phyloP scores from a whole-genome alignment of 2,113 vertebrate genomes.

The Chaetodon auriga region DNA sequence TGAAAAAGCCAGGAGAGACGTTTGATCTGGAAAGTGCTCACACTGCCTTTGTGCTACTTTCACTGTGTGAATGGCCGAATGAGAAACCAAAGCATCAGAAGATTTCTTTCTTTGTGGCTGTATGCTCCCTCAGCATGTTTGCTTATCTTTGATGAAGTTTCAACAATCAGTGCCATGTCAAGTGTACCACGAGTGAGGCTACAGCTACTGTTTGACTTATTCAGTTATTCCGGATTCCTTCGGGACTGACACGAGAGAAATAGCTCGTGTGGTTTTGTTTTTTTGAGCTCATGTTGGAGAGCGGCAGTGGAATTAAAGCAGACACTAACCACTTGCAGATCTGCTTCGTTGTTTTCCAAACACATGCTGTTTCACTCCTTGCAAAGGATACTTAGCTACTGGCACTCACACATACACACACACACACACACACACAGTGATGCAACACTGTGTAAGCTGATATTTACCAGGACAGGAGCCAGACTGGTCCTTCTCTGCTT shows the following conservation, averaged over 20 bases:
- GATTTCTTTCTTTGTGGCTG: background rate
- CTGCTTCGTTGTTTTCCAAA: slow-evolving; percentile 47
- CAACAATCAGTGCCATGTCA: slow-evolving; percentile 13
- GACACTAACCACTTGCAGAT: slow-evolving; percentile 66
- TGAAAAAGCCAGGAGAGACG: slow-evolving; percentile 58
- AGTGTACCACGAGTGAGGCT: background rate
- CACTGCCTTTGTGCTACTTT: slow-evolving; percentile 22
- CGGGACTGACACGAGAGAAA: slow-evolving; percentile 17
- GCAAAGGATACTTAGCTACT: slow-evolving; percentile 64
- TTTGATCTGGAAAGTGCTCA: slow-evolving; percentile 48
- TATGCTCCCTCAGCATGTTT: slow-evolving; percentile 10
- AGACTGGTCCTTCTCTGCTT: slow-evolving; percentile 18
- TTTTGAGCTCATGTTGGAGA: slow-evolving; percentile 15
- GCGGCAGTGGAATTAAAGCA: slow-evolving; percentile 47
- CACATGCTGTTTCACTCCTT: slow-evolving; percentile 48
- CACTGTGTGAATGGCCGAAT: background rate
- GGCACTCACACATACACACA: slow-evolving; percentile 35
- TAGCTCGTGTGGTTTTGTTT: slow-evolving; percentile 16
- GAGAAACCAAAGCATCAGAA: slow-evolving; percentile 18
- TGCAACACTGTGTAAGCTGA: slow-evolving; percentile 55
- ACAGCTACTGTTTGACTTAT: slow-evolving; percentile 49
- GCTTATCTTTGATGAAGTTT: slow-evolving; percentile 19
- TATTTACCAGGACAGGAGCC: slow-evolving; percentile 43
- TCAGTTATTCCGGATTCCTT: slow-evolving; percentile 31
- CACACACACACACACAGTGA: slow-evolving; percentile 32